Base-by-base conservation (phyloP, 2,888 invertebrate genomes). In the Aphidius colemani region DNA sequence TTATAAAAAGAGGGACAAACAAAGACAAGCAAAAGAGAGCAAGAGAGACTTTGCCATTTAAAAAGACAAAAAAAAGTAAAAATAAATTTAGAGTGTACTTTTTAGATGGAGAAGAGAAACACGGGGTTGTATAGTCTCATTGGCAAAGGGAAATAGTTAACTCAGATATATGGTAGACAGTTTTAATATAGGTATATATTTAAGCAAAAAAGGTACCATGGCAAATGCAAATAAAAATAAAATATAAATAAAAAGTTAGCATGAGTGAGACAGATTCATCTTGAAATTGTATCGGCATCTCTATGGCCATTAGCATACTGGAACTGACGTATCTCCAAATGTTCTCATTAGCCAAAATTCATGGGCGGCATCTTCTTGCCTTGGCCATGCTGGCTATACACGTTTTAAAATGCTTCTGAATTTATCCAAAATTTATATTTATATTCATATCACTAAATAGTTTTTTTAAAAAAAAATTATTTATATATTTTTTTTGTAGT, bases 341-440 rank as follows among this genome's bases (percentile, higher is more conserved):
- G 81, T 82, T 81, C 81, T 81, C 81, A 81, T 82, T 81, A 82
- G 81, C 81, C 80, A 78, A 82, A 82, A 82, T 82, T 81, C 81
- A 81, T 81, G 81, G 81, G 79, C 81, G 79, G 81, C 78, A 78
- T 78, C 78, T 78, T 75, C 18, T 74, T 75, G 64, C 66, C 70
- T 68, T 61, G 30, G 50, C 63, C 67, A 65, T 57, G 65, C 7
- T 63, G 57, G 2, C 13, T 18, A 18, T n/a, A n/a, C 45, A 39
- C 44, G 64, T 68, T 40, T 55, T 65, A 61, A 64, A 63, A 64
- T 61, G 60, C 69, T 66, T 62, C 60, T 55, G 60, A 45, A 11
- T 61, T 53, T 51, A 55, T 41, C 51, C 44, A 44, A 56, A 10
- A 9, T 45, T 11, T 55, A 10, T 30, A 9, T 8, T 9, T 13